phyloP scores from a whole-genome alignment of 2,888 invertebrate genomes.

The Amblyteles armatorius region DNA sequence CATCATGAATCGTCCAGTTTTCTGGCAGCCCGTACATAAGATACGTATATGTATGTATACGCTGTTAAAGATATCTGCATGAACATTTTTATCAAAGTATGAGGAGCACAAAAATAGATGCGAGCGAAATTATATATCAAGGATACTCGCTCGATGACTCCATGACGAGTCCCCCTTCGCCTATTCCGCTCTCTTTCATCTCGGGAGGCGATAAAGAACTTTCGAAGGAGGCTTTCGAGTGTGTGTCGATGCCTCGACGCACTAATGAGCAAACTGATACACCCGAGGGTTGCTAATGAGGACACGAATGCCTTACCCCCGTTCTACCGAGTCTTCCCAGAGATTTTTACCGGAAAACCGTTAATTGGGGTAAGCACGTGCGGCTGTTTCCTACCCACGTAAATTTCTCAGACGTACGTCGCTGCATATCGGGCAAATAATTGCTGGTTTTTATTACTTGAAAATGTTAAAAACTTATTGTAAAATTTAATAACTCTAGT shows the following conservation, averaged over 20 bases:
- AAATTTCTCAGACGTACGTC: not conserved
- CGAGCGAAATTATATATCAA: not conserved
- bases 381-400: not conserved
- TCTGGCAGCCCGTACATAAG: not conserved
- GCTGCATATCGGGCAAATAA: not conserved
- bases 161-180: not conserved
- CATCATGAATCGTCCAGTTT: not conserved
- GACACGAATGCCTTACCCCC: constrained; percentile 11
- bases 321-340: not conserved
- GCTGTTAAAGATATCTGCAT: not conserved
- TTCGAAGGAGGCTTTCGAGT: not conserved
- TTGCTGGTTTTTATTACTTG: not conserved
- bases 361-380: not conserved
- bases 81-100: not conserved
- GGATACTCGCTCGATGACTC: constrained; percentile 4
- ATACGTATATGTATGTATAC: not conserved
- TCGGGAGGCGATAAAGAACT: not conserved
- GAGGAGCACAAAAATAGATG: not conserved
- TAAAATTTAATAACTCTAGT: not conserved
- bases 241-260: constrained; percentile 23
- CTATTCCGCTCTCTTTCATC: not conserved
- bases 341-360: not conserved
- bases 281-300: constrained; percentile 50
- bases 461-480: not conserved
- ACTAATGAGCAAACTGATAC: constrained; percentile 58